Conservation (phyloP, 2,797 vertebrate species). For the Ibycter americanus region DNA sequence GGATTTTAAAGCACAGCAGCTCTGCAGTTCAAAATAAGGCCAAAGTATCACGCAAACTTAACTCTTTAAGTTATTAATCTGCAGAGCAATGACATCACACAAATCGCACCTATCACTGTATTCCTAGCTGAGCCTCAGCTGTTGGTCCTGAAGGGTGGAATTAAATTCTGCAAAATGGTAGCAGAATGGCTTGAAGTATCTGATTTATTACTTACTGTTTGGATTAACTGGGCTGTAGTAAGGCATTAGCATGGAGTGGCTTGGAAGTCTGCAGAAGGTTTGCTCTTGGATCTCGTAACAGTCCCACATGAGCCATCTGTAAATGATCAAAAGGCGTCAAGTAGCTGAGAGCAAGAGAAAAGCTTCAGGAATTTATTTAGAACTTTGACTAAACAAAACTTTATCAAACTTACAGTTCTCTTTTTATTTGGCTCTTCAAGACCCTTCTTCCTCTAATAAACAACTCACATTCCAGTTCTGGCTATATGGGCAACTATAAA, state of each 20-base stretch:
- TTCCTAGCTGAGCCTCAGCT: background rate
- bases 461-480: conserved; percentile 30
- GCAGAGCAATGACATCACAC: background rate
- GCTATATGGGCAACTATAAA: conserved; percentile 15
- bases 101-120: background rate
- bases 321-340: conserved; percentile 68
- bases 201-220: conserved; percentile 62
- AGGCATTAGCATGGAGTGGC: background rate
- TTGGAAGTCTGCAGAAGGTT: conserved; percentile 20
- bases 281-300: conserved; percentile 40
- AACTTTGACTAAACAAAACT: conserved; percentile 43
- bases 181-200: conserved; percentile 12
- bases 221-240: conserved; percentile 33
- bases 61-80: background rate
- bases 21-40: background rate
- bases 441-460: conserved; percentile 57
- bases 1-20: background rate
- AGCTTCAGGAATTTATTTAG: conserved; percentile 59
- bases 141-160: background rate
- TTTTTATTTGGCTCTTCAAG: conserved; percentile 61
- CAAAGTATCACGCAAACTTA: background rate
- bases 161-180: conserved; percentile 9
- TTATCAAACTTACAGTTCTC: conserved; percentile 53
- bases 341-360: conserved; percentile 30
- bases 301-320: conserved; percentile 61